Conservation (phyloP, 2,797 vertebrate species). For the Phalanger gymnotis region DNA sequence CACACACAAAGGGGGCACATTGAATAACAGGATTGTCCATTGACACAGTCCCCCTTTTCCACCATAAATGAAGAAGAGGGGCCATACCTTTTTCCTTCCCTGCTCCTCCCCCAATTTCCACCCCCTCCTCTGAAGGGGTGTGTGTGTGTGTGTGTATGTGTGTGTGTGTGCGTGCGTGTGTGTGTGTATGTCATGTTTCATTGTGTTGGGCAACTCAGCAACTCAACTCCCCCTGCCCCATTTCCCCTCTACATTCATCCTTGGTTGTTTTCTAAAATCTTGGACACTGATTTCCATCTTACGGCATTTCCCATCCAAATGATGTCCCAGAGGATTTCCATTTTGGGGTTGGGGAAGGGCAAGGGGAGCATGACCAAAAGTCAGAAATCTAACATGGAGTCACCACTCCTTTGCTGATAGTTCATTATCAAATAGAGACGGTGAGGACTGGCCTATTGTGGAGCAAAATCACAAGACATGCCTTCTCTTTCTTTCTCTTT, state of each 20-base stretch:
- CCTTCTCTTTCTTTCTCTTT: rapidly evolving
- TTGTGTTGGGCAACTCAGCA: background rate
- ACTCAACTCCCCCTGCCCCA: conserved; percentile 53
- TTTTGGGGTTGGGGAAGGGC: conserved; percentile 72
- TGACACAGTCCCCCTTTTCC: conserved; percentile 80
- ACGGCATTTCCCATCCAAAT: conserved; percentile 91
- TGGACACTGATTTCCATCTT: conserved; percentile 83
- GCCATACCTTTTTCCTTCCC: conserved; percentile 27
- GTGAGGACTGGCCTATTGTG: conserved; percentile 79
- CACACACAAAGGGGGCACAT: conserved; percentile 60
- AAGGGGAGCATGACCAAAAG: background rate
- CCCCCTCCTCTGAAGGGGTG: background rate
- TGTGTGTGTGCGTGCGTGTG: too few relatives aligned
- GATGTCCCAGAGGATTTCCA: conserved; percentile 89
- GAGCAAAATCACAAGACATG: conserved; percentile 47
- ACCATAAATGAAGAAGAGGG: conserved; percentile 83
- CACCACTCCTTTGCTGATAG: conserved; percentile 86
- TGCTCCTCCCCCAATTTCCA: background rate
- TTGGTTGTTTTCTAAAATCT: conserved; percentile 86
- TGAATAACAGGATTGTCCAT: conserved; percentile 71
- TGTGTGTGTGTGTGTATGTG: too few relatives aligned
- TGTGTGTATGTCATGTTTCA: too few relatives aligned
- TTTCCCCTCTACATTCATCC: conserved; percentile 65
- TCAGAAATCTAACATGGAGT: conserved; percentile 83
- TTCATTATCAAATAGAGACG: conserved; percentile 82